These are phyloP conservation scores for Macaca fascicularis DNA, from an alignment of 2,113 vertebrate species.

Conservation along the genomic window DNA sequence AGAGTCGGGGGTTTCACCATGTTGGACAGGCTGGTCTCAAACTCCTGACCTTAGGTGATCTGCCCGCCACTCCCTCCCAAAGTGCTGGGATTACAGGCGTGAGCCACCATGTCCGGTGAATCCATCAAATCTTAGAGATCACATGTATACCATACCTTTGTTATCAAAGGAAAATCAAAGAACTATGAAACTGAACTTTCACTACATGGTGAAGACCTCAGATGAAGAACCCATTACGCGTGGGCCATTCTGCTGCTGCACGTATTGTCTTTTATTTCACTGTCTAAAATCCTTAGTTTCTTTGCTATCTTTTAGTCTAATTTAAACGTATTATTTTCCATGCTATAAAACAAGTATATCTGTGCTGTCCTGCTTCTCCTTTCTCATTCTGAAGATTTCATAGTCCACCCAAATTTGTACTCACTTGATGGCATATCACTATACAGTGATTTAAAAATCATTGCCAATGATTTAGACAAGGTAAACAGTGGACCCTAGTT, in stretches of 20 bases:
- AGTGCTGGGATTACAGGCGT: no score
- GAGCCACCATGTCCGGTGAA: neutral
- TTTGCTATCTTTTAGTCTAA: slow-evolving; percentile 1
- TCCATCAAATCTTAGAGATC: slow-evolving; percentile 20
- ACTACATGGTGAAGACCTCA: neutral
- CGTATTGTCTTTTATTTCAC: neutral
- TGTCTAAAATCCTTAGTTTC: neutral
- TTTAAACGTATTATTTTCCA: slow-evolving; percentile 53
- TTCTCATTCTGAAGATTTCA: slow-evolving; percentile 21
- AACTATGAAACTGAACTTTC: neutral
- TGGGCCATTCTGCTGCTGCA: neutral
- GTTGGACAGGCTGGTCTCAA: no score
- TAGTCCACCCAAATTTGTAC: neutral
- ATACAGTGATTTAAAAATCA: slow-evolving; percentile 42
- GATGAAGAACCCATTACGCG: neutral
- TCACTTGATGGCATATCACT: neutral
- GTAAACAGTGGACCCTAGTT: neutral
- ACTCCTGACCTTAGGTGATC: no score
- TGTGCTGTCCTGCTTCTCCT: neutral
- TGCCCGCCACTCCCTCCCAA: no score
- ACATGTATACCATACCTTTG: neutral
- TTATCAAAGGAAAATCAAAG: slow-evolving; percentile 39
- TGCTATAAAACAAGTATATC: slow-evolving; percentile 20
- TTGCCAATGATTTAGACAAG: slow-evolving; percentile 39
- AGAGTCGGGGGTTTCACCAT: no score